Percentiles rank a stretch among this genome's conserved stretches.
Evolutionary conservation across 35 echinoderm and acorn worm genomes (phyloP).

Genomic region (Lytechinus variegatus): DNA sequence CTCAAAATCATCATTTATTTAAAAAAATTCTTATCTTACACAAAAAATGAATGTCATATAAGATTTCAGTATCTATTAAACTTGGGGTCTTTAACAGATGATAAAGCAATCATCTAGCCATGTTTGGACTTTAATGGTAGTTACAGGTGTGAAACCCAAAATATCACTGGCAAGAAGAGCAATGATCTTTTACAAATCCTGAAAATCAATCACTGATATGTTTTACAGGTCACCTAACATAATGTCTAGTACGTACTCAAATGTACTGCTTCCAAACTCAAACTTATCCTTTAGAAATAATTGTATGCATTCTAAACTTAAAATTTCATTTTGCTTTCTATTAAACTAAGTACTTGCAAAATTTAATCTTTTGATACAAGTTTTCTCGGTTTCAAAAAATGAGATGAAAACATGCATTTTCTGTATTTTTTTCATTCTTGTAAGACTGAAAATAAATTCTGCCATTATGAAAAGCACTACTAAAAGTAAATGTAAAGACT

Average conservation of each 20-base stretch:
- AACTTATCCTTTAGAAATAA: no score
- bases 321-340: no score
- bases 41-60: neutral
- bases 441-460: no score
- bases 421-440: no score
- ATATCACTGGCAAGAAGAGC: neutral
- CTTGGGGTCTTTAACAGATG: neutral
- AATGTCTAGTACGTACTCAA: neutral
- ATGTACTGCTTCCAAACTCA: no score
- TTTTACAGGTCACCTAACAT: neutral
- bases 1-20: neutral
- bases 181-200: neutral
- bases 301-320: no score
- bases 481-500: no score
- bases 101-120: neutral
- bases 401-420: no score
- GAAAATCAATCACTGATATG: neutral
- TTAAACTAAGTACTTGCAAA: no score
- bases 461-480: no score
- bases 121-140: neutral
- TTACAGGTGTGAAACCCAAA: neutral
- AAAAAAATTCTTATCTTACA: neutral
- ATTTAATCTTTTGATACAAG: no score
- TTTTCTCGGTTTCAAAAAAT: no score
- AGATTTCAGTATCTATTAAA: neutral